Conservation (phyloP, 2,797 vertebrate species). For the Distichodus sexfasciatus region DNA sequence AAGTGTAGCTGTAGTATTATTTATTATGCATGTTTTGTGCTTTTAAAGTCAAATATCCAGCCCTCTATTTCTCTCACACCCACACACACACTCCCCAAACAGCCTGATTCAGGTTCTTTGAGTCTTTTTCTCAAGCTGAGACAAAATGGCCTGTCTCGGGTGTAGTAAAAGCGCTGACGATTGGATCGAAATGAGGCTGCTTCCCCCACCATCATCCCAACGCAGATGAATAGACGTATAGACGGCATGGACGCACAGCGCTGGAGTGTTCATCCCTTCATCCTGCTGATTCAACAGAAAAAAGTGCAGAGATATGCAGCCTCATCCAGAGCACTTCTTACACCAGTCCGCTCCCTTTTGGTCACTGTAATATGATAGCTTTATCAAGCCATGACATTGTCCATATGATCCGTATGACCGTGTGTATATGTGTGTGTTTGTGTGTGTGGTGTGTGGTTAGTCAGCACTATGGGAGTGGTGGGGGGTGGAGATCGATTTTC, state of each 20-base stretch:
- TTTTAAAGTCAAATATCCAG: too few relatives aligned
- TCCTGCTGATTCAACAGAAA: slow-evolving; percentile 29
- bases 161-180: slow-evolving; percentile 19
- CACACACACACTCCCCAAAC: neutral
- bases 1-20: too few relatives aligned
- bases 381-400: neutral
- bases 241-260: neutral
- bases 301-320: slow-evolving; percentile 11
- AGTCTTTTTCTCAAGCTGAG: neutral
- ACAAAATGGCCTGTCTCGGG: slow-evolving; percentile 6
- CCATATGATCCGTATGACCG: neutral
- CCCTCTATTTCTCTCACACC: too few relatives aligned
- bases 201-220: neutral
- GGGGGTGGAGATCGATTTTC: neutral
- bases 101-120: slow-evolving; percentile 5
- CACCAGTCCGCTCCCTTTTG: neutral
- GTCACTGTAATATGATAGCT: neutral
- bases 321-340: neutral
- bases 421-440: neutral
- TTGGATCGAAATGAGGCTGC: slow-evolving; percentile 12
- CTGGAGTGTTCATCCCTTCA: neutral
- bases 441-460: neutral
- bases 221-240: neutral
- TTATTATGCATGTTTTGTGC: too few relatives aligned
- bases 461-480: too few relatives aligned